A percentile compares a stretch with the other conserved stretches of the same genome.
phyloP scores from a whole-genome alignment of 2,797 vertebrate species.

The Peromyscus nudipes region DNA sequence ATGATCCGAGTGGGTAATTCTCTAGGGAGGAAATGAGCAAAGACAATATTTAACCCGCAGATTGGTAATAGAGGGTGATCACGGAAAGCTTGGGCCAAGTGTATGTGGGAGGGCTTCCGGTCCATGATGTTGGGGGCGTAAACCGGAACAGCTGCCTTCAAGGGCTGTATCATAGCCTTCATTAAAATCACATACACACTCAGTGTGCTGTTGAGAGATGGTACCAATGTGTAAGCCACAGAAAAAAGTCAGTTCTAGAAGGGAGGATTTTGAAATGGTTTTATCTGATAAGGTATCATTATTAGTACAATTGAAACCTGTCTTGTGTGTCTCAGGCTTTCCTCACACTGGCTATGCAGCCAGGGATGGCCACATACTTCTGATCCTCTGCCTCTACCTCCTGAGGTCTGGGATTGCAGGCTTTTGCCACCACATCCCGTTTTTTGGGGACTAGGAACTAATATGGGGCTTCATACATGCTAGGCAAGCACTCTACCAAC shows the following conservation, averaged over 20 bases:
- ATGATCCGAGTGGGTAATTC: background rate
- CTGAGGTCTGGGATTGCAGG: background rate
- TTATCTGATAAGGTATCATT: background rate
- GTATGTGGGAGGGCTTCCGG: background rate
- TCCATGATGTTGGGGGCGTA: background rate
- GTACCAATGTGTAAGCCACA: background rate
- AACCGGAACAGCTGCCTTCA: background rate
- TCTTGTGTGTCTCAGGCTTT: background rate
- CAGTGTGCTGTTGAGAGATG: background rate
- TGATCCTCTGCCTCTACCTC: background rate
- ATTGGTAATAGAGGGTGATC: constrained; percentile 17
- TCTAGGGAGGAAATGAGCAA: constrained; percentile 34
- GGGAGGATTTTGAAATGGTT: background rate
- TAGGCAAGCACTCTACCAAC: background rate
- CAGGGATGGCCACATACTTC: background rate
- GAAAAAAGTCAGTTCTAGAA: background rate
- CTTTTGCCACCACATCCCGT: background rate
- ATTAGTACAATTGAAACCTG: background rate
- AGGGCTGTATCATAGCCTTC: background rate
- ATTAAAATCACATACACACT: background rate
- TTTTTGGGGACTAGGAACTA: background rate
- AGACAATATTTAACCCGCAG: constrained; percentile 7
- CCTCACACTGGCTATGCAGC: background rate
- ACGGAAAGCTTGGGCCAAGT: background rate
- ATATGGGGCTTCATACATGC: background rate